Evolutionary conservation across 1,140 invertebrate genomes (phyloP), one percentile per base, ranked within the genome.

Genomic region (Battus philenor): DNA sequence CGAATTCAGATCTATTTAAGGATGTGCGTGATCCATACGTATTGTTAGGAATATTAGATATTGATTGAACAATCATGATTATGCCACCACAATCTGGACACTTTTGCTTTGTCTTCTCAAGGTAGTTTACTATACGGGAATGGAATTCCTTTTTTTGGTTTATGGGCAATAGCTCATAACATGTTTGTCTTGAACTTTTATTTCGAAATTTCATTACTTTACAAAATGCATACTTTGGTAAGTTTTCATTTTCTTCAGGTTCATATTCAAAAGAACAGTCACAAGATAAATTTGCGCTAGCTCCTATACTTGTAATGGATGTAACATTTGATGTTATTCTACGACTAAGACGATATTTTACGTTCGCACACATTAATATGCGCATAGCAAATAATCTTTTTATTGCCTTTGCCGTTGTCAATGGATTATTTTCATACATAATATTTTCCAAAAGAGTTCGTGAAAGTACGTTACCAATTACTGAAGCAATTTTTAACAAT

Each of bases 61-160:
- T 44, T 29, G 82, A 73, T 39, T 77, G 69, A 2, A 81, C 69
- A 44, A 86, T 55, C 54, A 73, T 74, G 15, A 84, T 50, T 22
- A 58, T 70, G 8, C 83, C 77, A 10, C 84, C 74, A 49, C 87
- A 88, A 24, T 67, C 53, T 2, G 66, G 56, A 59, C 87, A 88
- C 53, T 75, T 85, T 52, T 82, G 77, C 45, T 73, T 70, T 54
- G 78, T 77, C 31, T 71, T 74, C 73, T 87, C 80, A 36, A 88
- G 61, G 34, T 86, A 78, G 20, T 72, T 68, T 1, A 87, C 78
- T 20, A 85, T 77, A 39, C 79, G 67, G n/a, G 79, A 69, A 53
- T 88, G 87, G 54, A 88, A 84, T 59, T 87, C 85, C 50, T 85
- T 86, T 48, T 84, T 87, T 47, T 88, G 86, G 58, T 87, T 87